phyloP scores from a whole-genome alignment of 2,113 vertebrate genomes.

The Arvicanthis niloticus region DNA sequence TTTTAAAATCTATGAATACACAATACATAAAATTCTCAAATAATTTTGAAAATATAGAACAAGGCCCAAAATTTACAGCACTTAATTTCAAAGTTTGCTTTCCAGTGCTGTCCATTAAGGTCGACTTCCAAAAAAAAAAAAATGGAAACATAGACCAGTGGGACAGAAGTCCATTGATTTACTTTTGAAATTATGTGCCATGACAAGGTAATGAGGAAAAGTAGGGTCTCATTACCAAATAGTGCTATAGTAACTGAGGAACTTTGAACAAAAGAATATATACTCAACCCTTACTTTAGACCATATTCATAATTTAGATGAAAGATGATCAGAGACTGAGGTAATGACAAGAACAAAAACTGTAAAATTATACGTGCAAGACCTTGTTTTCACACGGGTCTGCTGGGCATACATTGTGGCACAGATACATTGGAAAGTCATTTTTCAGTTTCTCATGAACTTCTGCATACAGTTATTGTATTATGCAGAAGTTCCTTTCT shows the following conservation, averaged over 20 bases:
- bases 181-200: not conserved
- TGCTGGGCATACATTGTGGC: not conserved
- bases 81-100: constrained; percentile 7
- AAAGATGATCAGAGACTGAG: not conserved
- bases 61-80: not conserved
- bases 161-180: not conserved
- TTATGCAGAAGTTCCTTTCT: not conserved
- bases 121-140: not conserved
- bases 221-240: not conserved
- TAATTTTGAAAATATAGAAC: constrained; percentile 27
- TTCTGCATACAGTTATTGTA: not conserved
- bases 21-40: not conserved
- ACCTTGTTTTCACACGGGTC: not conserved
- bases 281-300: not conserved
- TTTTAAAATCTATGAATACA: not conserved
- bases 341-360: not conserved
- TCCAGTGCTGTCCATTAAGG: not conserved
- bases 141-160: not conserved
- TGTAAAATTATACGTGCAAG: not conserved
- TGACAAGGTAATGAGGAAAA: not conserved
- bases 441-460: not conserved
- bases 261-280: not conserved
- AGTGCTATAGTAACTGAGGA: not conserved
- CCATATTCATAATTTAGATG: not conserved
- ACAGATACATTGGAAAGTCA: not conserved